Evolutionary conservation across 30 jellyfish, hydroid and myxozoan genomes (phyloP).

Genomic region (Catostylus mosaicus): DNA sequence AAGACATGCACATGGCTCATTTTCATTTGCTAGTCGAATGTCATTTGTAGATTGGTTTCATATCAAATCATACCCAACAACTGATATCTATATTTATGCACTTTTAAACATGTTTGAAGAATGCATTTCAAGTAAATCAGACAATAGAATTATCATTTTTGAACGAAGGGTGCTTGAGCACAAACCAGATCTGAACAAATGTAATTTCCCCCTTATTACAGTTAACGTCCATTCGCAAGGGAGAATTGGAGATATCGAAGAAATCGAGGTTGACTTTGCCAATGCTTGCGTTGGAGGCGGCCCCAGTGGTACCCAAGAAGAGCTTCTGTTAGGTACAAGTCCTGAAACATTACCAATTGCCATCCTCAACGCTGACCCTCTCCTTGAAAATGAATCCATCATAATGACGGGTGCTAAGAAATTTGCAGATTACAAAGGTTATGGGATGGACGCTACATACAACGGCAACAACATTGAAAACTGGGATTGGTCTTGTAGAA

Average conservation of each 20-base stretch:
- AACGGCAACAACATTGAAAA: background rate
- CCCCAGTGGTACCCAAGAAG: slow-evolving; percentile 45
- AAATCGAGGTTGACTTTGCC: slow-evolving; percentile 38
- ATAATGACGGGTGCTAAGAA: slow-evolving; percentile 29
- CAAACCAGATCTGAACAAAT: background rate
- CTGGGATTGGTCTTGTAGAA: slow-evolving; percentile 23
- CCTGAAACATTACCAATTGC: slow-evolving; percentile 32
- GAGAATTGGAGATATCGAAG: slow-evolving; percentile 33
- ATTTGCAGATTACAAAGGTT: slow-evolving; percentile 14
- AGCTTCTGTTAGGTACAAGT: slow-evolving; percentile 18
- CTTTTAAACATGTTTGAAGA: slow-evolving; percentile 13
- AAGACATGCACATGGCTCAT: slow-evolving; percentile 4
- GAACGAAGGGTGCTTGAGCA: slow-evolving; percentile 10
- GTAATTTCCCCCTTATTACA: background rate
- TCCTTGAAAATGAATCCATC: slow-evolving; percentile 10
- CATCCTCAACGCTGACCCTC: slow-evolving; percentile 23
- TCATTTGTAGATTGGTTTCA: slow-evolving; percentile 19
- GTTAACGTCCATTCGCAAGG: slow-evolving; percentile 8
- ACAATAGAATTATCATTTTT: background rate
- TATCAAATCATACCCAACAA: background rate
- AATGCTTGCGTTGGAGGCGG: slow-evolving; percentile 55
- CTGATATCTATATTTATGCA: slow-evolving; percentile 13
- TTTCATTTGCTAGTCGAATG: slow-evolving; percentile 17
- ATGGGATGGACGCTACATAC: slow-evolving; percentile 23
- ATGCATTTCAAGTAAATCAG: background rate